Percentiles rank a stretch among this genome's conserved stretches.
These are phyloP conservation scores for Leptodactylus fallax DNA, from an alignment of 2,797 vertebrate genomes.

Conservation along the genomic window DNA sequence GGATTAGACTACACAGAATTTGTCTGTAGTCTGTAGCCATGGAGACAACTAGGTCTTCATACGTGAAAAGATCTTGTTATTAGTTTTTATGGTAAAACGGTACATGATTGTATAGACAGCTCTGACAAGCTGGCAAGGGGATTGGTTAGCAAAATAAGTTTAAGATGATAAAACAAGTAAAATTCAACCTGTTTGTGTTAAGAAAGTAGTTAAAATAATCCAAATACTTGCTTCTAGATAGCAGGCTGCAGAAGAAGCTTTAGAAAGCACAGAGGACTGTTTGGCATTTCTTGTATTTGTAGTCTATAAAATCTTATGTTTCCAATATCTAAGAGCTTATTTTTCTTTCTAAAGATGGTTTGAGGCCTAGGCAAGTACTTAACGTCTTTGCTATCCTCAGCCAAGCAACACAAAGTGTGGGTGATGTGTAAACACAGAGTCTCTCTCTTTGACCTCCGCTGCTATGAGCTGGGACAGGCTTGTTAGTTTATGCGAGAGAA, in stretches of 20 bases:
- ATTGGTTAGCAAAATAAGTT: neutral
- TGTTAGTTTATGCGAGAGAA: slow-evolving; percentile 99
- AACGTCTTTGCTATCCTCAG: slow-evolving; percentile 92
- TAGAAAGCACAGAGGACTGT: slow-evolving; percentile 78
- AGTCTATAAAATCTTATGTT: slow-evolving; percentile 73
- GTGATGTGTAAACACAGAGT: slow-evolving; percentile 96
- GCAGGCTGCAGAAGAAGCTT: slow-evolving; percentile 63
- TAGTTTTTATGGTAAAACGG: neutral
- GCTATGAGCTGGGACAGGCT: slow-evolving; percentile 94
- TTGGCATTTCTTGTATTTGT: slow-evolving; percentile 77
- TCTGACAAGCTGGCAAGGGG: neutral
- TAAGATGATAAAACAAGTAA: neutral
- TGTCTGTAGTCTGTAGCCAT: neutral
- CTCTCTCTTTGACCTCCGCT: slow-evolving; percentile 95
- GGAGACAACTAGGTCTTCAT: neutral
- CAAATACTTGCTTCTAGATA: slow-evolving; percentile 25
- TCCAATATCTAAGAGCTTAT: slow-evolving; percentile 82
- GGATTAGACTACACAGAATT: neutral
- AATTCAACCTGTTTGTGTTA: slow-evolving; percentile 10
- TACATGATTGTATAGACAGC: neutral
- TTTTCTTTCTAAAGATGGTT: slow-evolving; percentile 87
- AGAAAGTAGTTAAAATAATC: slow-evolving; percentile 46
- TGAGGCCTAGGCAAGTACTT: slow-evolving; percentile 92
- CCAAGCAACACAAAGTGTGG: slow-evolving; percentile 93
- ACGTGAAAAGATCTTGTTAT: neutral